Conservation (phyloP, 2,113 vertebrate species). For the Catharus fuscescens region DNA sequence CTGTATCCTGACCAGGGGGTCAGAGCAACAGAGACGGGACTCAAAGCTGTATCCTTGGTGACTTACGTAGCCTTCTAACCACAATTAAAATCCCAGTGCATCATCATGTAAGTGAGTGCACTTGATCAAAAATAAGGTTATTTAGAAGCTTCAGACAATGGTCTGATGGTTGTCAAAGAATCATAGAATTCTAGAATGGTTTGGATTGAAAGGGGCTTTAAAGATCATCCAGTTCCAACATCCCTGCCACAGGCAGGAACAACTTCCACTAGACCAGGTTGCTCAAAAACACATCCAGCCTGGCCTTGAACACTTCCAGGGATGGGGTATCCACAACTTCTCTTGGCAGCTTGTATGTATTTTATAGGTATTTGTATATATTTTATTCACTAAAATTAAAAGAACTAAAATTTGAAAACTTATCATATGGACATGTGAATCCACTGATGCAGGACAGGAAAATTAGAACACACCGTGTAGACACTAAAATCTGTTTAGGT, state of each 20-base stretch:
- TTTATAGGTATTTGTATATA: not conserved
- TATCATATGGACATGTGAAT: not conserved
- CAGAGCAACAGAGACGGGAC: not conserved
- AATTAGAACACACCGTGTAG: not conserved
- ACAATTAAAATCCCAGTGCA: not conserved
- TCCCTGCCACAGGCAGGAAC: fast-evolving
- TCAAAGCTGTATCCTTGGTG: not conserved
- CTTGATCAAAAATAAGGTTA: not conserved
- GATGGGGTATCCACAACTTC: not conserved
- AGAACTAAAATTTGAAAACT: not conserved
- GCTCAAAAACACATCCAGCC: not conserved
- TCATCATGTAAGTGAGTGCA: not conserved
- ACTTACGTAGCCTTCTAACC: not conserved
- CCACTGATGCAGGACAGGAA: fast-evolving
- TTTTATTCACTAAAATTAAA: not conserved
- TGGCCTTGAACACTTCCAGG: not conserved
- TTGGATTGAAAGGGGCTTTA: not conserved
- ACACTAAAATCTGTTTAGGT: not conserved
- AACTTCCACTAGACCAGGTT: not conserved
- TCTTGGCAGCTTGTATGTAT: not conserved
- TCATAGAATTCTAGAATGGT: not conserved
- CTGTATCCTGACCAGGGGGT: not conserved
- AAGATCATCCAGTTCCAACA: not conserved
- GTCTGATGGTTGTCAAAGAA: not conserved
- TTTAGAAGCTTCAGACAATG: not conserved